Evolutionary conservation across 1,140 invertebrate species (phyloP).

Genomic region (Pseudomyrmex flavicornis): DNA sequence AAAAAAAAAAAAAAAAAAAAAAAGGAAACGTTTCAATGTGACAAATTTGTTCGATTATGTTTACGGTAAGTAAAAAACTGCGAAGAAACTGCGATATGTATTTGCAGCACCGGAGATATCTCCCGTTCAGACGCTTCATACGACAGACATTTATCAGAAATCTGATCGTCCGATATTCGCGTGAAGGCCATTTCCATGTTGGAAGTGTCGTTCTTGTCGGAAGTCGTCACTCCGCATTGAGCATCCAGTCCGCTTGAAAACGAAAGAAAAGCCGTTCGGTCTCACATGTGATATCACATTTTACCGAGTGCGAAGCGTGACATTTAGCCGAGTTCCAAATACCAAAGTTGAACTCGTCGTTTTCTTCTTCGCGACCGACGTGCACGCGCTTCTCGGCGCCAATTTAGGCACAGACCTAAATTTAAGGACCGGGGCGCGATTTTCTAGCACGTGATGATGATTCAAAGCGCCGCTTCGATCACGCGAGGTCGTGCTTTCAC

Average conservation of each 20-base stretch:
- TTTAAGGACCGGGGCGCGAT: background rate
- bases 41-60: no score
- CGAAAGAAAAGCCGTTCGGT: background rate
- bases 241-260: constrained; percentile 16
- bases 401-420: constrained; percentile 1
- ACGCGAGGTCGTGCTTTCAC: background rate
- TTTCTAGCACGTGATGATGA: background rate
- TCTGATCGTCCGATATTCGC: background rate
- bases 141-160: constrained; percentile 11
- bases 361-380: background rate
- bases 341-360: constrained; percentile 35
- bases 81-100: background rate
- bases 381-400: constrained; percentile 5
- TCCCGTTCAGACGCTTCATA: background rate
- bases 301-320: background rate
- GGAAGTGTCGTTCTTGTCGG: constrained; percentile 42
- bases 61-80: no score
- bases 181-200: constrained; percentile 49
- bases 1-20: background rate
- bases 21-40: no score
- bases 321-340: constrained; percentile 34
- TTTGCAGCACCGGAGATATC: background rate
- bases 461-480: background rate
- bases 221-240: constrained; percentile 49
- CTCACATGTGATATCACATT: background rate